phyloP scores from a whole-genome alignment of 1,140 invertebrate genomes.

The Bombus waltoni region DNA sequence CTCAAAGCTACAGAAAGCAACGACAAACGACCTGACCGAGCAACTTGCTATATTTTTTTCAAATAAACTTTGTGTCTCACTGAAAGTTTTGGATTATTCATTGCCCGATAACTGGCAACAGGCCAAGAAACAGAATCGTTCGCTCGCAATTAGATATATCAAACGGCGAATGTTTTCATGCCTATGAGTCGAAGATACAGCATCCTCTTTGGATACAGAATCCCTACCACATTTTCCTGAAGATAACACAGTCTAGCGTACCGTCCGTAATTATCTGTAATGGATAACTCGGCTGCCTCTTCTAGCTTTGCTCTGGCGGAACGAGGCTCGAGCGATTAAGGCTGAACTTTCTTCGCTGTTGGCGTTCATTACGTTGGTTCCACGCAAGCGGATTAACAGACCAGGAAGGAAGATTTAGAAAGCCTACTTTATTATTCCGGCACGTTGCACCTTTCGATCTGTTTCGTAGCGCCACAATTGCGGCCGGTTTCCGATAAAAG shows the following conservation, averaged over 20 bases:
- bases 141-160: neutral
- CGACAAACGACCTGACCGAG: too few species aligned
- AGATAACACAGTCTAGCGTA: neutral
- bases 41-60: too few species aligned
- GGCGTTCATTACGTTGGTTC: neutral
- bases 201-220: neutral
- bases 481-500: neutral
- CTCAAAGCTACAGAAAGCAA: too few species aligned
- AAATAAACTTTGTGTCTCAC: too few species aligned
- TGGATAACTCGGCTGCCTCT: neutral
- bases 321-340: neutral
- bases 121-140: neutral
- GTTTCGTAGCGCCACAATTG: neutral
- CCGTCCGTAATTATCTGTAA: neutral
- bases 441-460: neutral
- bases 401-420: conserved; percentile 7
- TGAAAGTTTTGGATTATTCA: too few species aligned
- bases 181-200: neutral
- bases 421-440: conserved; percentile 5
- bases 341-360: neutral
- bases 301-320: neutral
- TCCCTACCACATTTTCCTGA: neutral
- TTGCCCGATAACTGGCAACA: too few species aligned
- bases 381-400: neutral
- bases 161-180: neutral